Conservation (phyloP, 2,888 invertebrate genomes). For the Oegoconia quadripuncta region DNA sequence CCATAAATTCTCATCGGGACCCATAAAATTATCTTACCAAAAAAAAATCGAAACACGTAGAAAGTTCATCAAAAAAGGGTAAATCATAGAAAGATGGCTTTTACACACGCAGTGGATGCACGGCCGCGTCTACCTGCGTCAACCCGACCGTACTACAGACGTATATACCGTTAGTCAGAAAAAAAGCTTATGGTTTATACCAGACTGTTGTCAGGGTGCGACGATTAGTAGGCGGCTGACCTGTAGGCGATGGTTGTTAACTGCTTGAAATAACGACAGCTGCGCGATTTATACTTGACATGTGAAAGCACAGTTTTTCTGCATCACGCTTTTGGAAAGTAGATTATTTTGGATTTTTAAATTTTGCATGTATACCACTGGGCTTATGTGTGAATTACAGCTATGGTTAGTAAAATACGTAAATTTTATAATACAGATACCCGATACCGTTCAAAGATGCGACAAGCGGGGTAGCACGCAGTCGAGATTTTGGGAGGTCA, state of each 20-base stretch:
- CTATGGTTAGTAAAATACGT: too few species aligned
- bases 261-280: slow-evolving; percentile 51
- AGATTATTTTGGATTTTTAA: slow-evolving; percentile 30
- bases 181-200: slow-evolving; percentile 31
- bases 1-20: too few species aligned
- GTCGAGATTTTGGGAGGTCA: too few species aligned
- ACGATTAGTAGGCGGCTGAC: slow-evolving; percentile 41
- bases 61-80: slow-evolving; percentile 40
- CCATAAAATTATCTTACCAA: neutral
- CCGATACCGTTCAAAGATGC: too few species aligned
- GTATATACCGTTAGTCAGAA: slow-evolving; percentile 46
- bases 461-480: too few species aligned
- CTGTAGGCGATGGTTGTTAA: slow-evolving; percentile 32
- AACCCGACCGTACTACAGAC: slow-evolving; percentile 30
- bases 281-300: slow-evolving; percentile 32
- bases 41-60: slow-evolving; percentile 14
- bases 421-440: too few species aligned
- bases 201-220: slow-evolving; percentile 42
- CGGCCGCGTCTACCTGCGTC: slow-evolving; percentile 53
- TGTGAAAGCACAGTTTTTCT: slow-evolving; percentile 8
- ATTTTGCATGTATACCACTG: neutral
- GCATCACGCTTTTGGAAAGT: slow-evolving; percentile 26
- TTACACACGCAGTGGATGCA: slow-evolving; percentile 29
- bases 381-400: neutral
- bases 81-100: slow-evolving; percentile 39